Percentiles rank a stretch among this genome's conserved stretches.
Conservation (phyloP, 2,797 vertebrate genomes). For the Acridotheres tristis region DNA sequence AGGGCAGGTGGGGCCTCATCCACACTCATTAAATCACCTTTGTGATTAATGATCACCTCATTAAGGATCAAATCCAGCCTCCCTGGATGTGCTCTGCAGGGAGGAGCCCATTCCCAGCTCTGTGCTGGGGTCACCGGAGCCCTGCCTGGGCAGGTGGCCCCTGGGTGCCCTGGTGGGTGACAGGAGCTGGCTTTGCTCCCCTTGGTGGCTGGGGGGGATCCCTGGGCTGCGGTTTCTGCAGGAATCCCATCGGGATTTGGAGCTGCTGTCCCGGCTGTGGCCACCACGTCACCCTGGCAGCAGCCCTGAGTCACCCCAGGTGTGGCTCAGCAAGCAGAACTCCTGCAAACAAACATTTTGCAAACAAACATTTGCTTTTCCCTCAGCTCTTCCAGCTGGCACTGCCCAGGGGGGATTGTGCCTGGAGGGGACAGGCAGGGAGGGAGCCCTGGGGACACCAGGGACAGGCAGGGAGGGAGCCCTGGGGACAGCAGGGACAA, state of each 20-base stretch:
- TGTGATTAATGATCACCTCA: background rate
- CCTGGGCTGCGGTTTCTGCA: accelerated
- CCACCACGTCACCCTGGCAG: background rate
- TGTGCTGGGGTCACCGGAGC: background rate
- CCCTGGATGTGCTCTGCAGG: background rate
- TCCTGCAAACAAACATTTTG: background rate
- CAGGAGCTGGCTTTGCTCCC: accelerated
- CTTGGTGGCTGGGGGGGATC: accelerated
- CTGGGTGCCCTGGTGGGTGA: background rate
- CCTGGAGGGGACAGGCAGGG: background rate
- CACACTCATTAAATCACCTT: accelerated
- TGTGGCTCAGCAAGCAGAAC: background rate
- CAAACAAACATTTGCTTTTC: background rate
- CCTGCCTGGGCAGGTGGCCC: background rate
- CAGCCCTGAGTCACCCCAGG: background rate
- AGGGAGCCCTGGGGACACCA: background rate
- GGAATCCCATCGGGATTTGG: accelerated
- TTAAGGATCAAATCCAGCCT: accelerated
- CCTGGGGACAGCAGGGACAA: too few species aligned
- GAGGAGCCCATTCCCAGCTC: background rate
- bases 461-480: background rate
- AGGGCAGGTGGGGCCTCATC: background rate
- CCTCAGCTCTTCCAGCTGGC: background rate
- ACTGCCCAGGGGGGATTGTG: accelerated
- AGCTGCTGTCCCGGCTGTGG: background rate